Base-by-base conservation (phyloP, 2,113 vertebrate genomes). In the Dromas ardeola region DNA sequence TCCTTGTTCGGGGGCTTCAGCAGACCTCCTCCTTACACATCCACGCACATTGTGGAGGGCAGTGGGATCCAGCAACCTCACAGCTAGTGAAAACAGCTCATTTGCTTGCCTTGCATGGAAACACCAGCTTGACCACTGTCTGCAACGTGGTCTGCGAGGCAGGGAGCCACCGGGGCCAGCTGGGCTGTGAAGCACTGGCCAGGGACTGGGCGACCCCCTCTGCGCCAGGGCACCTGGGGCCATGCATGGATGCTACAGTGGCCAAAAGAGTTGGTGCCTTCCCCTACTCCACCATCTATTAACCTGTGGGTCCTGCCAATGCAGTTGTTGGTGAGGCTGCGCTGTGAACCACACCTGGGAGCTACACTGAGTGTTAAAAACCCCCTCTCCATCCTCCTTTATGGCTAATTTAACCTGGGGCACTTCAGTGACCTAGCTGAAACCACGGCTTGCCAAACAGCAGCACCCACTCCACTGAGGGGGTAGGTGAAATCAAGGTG, bases 21-120 rank as follows among this genome's bases (percentile, higher is more conserved):
- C 2, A 0, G 25, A 58, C 15, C 47, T 78, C 21, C 36, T 90
- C 21, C 65, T 61, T 69, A 21, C 13, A 11, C 0, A 0, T 43
- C 26, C 9, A 5, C 36, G 19, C 63, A 10, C 34, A 47, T 6
- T 1, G 3, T 11, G 40, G 49, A 38, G 22, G 30, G 15, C 36
- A 53, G 30, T 17, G 56, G 43, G 21, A 77, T 47, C 19, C 67
- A 65, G 72, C 0, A 4, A 27, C 58, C 30, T 72, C 1, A 0
- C 16, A 66, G 52, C 29, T 29, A 30, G 18, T 38, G 52, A 50
- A 79, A 72, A 69, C 6, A 4, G 9, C 15, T 86, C 6, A 5
- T 87, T 45, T 77, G 38, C 55, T 72, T 8, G 4, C 3, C 19
- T 29, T 61, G 34, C 70, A 25, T 30, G 36, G 73, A 61, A 63